Conservation (phyloP, 2,888 invertebrate genomes). For the Chalcosyrphus nemorum region DNA sequence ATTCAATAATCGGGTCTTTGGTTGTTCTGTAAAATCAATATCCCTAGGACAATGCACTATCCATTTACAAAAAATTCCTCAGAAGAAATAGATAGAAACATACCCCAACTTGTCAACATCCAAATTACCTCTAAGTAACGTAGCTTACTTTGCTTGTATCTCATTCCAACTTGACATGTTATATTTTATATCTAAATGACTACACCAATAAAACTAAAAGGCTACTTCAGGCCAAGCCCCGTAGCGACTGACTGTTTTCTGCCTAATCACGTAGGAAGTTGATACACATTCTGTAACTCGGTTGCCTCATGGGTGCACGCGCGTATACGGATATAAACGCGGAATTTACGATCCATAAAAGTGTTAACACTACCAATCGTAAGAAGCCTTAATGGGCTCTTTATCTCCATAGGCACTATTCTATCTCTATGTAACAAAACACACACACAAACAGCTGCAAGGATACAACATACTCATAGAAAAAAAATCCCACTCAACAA, state of each 20-base stretch:
- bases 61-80: neutral
- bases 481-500: neutral
- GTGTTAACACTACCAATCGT: conserved; percentile 66
- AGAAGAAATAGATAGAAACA: too few relatives aligned
- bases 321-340: conserved; percentile 27
- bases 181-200: conserved; percentile 45
- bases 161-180: conserved; percentile 12
- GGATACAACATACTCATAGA: neutral
- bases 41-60: neutral
- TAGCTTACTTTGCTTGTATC: neutral
- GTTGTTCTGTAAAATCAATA: too few relatives aligned
- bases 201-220: conserved; percentile 56
- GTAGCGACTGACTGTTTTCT: conserved; percentile 18
- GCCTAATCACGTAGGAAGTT: conserved; percentile 64
- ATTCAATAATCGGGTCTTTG: too few relatives aligned
- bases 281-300: conserved; percentile 36
- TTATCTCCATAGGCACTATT: conserved; percentile 30
- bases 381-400: conserved; percentile 65
- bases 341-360: conserved; percentile 68
- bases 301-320: neutral
- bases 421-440: neutral
- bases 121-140: neutral
- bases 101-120: neutral
- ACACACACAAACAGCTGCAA: neutral
- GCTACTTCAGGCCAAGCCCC: conserved; percentile 31